Evolutionary conservation across 2,888 invertebrate genomes (phyloP), one percentile per base, ranked within the genome.

Genomic region (Spisula solida): DNA sequence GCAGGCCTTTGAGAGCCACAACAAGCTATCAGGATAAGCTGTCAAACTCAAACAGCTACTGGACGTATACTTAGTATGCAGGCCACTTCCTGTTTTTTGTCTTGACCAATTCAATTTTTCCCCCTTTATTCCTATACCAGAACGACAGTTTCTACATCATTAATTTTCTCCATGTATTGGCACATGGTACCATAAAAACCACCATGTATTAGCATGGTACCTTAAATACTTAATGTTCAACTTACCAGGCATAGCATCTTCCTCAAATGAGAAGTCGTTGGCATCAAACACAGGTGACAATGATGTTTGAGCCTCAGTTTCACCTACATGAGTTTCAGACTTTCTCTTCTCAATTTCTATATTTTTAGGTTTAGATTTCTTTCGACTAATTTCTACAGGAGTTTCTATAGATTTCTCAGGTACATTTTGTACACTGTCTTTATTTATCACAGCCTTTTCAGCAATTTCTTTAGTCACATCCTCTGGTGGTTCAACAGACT

Each of bases 171-270:
- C 56, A 56, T 14, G 41, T 56, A n/a, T 56, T 18, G n/a, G 20
- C n/a, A n/a, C 25, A n/a, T 66, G 60, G n/a, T 25, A 20, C n/a
- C 10, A n/a, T n/a, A 25, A 66, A 66, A 25, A 66, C 25, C n/a
- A n/a, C 56, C 56, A 56, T 14, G 41, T 56, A n/a, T 56, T 18
- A 20, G 20, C 25, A n/a, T 66, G 60, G n/a, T 25, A 20, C n/a
- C 10, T 60, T n/a, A 25, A 66, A 66, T 66, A 66, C 25, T 66
- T 66, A 41, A 47, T 34, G 34, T 18, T 20, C 10, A 5, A 81
- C 91, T 90, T 91, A 91, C 91, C 91, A 82, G 89, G 88, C 55
- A 91, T 88, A 14, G 51, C 82, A 85, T 91, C 89, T 75, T 91
- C 91, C 75, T 91, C 91, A 82, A 78, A 91, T 25, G 87, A 78